Evolutionary conservation across 2,797 vertebrate species (phyloP).

Genomic region (Cossypha niveicapilla): DNA sequence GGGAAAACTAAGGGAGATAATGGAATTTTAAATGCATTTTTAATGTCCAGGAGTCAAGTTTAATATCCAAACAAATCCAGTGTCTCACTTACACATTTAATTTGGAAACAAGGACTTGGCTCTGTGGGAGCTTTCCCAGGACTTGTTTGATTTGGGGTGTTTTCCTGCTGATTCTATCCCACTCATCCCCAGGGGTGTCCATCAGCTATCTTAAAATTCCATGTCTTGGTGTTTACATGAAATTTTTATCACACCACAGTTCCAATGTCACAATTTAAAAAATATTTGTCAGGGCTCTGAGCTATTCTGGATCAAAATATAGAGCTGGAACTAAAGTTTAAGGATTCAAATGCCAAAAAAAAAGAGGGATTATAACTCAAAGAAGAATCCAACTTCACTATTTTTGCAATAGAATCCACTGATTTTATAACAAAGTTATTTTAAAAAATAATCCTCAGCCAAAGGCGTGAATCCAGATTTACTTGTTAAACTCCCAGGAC

Average conservation of each 20-base stretch:
- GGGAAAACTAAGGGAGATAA: background rate
- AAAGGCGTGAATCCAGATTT: background rate
- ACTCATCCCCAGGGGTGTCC: accelerated
- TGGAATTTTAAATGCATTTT: constrained; percentile 11
- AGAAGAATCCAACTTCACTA: background rate
- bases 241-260: background rate
- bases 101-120: background rate
- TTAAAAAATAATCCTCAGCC: background rate
- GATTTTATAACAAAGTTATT: background rate
- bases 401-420: background rate
- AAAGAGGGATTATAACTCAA: background rate
- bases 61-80: background rate
- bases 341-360: background rate
- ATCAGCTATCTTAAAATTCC: background rate
- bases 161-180: background rate
- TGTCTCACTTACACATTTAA: background rate
- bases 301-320: background rate
- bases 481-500: background rate
- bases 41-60: constrained; percentile 4
- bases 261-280: background rate
- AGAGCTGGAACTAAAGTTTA: background rate
- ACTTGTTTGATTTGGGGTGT: background rate
- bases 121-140: background rate
- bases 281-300: background rate
- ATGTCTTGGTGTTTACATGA: background rate